Evolutionary conservation across 2,113 vertebrate genomes (phyloP).

Genomic region (Hippopotamus amphibius): DNA sequence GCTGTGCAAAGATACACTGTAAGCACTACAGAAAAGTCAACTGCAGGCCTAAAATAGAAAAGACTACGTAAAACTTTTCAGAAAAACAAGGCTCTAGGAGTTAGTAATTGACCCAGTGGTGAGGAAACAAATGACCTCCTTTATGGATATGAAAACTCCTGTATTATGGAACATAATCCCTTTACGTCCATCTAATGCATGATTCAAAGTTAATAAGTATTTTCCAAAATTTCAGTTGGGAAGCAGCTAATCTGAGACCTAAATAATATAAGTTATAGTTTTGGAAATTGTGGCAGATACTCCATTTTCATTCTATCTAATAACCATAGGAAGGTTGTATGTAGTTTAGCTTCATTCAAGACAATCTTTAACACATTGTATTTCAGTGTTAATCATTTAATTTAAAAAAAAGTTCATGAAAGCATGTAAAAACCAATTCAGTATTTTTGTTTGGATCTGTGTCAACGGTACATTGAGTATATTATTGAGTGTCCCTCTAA

Average conservation of each 20-base stretch:
- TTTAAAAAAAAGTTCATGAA: neutral
- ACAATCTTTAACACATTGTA: neutral
- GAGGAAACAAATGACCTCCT: neutral
- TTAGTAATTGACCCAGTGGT: neutral
- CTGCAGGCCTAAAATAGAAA: neutral
- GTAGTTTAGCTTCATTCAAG: neutral
- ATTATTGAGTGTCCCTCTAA: neutral
- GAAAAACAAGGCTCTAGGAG: neutral
- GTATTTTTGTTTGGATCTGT: neutral
- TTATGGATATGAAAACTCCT: neutral
- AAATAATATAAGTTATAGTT: neutral
- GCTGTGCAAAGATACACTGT: neutral
- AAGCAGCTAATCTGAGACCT: neutral
- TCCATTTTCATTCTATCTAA: neutral
- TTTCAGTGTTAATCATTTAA: neutral
- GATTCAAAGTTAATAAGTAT: neutral
- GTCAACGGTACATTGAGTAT: neutral
- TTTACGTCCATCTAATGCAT: neutral
- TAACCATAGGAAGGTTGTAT: neutral
- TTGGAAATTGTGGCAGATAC: neutral
- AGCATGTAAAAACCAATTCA: neutral
- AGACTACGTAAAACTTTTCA: neutral
- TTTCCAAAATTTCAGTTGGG: slow-evolving; percentile 7
- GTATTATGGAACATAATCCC: neutral
- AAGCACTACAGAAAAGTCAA: neutral